These are phyloP conservation scores for Blastomussa wellsi DNA, from an alignment of 92 coral and sea anemone species.

Conservation along the genomic window DNA sequence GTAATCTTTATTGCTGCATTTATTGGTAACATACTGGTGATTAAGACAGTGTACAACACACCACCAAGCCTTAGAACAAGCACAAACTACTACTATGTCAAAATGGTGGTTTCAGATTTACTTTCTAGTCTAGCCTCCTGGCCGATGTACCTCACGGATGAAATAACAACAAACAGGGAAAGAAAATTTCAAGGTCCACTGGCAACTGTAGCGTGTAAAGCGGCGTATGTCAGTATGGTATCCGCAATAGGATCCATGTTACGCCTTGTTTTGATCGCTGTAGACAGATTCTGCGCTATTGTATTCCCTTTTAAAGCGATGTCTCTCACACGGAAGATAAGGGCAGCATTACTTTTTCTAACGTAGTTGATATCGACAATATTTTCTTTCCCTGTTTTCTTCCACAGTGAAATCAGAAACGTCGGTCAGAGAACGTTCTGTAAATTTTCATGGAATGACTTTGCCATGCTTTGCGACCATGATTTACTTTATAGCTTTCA, in stretches of 20 bases:
- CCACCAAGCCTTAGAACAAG: constrained; percentile 3
- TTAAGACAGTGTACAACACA: not conserved
- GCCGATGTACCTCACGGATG: not conserved
- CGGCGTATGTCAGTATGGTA: not conserved
- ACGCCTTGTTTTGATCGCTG: not conserved
- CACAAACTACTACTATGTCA: constrained; percentile 5
- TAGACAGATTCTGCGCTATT: not conserved
- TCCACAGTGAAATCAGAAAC: not conserved
- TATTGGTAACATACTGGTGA: constrained; percentile 16
- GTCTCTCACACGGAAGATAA: not conserved
- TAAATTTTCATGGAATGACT: not conserved
- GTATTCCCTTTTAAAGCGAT: not conserved
- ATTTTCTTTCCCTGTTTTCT: not conserved
- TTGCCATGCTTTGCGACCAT: not conserved
- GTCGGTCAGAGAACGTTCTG: too few species aligned
- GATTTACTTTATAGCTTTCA: not conserved
- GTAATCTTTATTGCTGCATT: not conserved
- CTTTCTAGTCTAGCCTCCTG: not conserved
- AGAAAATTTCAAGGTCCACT: not conserved
- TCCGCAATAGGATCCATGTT: not conserved
- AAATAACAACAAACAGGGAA: not conserved
- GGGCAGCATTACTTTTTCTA: not conserved
- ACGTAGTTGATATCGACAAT: not conserved
- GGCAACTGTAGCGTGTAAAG: not conserved
- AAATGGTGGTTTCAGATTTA: not conserved